A percentile compares a stretch with the other conserved stretches of the same genome.
These are phyloP conservation scores for Lampris incognitus DNA, from an alignment of 2,113 vertebrate species.

Conservation along the genomic window DNA sequence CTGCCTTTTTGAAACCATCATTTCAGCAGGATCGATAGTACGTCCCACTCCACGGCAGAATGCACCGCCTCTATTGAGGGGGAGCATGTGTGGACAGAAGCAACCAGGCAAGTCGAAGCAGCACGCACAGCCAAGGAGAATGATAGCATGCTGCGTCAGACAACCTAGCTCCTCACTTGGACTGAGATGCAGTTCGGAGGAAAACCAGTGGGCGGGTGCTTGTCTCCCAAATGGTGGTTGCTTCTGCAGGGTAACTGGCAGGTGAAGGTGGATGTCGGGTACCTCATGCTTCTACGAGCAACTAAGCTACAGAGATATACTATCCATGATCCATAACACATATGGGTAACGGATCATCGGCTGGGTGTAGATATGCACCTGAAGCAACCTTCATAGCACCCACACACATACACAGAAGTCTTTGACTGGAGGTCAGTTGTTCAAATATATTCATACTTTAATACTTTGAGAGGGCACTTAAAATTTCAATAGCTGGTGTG, in stretches of 20 bases:
- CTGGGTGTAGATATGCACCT: slow-evolving; percentile 43
- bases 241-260: slow-evolving; percentile 47
- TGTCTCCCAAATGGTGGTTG: slow-evolving; percentile 50
- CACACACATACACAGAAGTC: slow-evolving; percentile 29
- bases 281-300: slow-evolving; percentile 26
- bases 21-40: slow-evolving; percentile 81
- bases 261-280: slow-evolving; percentile 48
- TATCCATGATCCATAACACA: slow-evolving; percentile 19
- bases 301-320: neutral
- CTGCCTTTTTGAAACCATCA: slow-evolving; percentile 81
- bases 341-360: slow-evolving; percentile 9
- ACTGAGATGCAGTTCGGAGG: slow-evolving; percentile 64
- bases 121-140: slow-evolving; percentile 76
- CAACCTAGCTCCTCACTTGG: slow-evolving; percentile 51
- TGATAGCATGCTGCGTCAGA: slow-evolving; percentile 81
- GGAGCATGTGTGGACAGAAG: slow-evolving; percentile 68
- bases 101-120: slow-evolving; percentile 68
- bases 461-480: slow-evolving; percentile 57
- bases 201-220: slow-evolving; percentile 64
- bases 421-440: slow-evolving; percentile 56
- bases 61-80: slow-evolving; percentile 55
- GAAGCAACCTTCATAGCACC: slow-evolving; percentile 28
- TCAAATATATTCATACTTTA: slow-evolving; percentile 61
- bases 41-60: slow-evolving; percentile 74
- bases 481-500: slow-evolving; percentile 66